Evolutionary conservation across 1,140 invertebrate species (phyloP).

Genomic region (Bemisia tabaci): DNA sequence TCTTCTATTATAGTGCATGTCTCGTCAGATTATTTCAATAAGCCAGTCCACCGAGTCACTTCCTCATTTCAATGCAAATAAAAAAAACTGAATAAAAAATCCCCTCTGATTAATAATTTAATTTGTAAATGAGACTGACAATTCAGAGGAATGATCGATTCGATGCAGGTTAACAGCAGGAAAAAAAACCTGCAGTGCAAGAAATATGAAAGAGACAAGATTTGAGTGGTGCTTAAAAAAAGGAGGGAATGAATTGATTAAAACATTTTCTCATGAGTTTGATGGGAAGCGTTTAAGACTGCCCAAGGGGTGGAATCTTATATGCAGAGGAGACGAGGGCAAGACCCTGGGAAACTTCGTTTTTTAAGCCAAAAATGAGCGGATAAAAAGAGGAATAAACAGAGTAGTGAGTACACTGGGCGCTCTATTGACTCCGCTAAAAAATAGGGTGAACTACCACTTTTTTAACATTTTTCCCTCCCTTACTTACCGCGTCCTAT

Average conservation of each 20-base stretch:
- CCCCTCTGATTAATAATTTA: no score
- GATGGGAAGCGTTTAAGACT: background rate
- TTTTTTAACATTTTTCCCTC: background rate
- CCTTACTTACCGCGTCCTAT: background rate
- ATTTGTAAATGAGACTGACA: no score
- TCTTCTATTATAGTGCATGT: no score
- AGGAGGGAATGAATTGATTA: background rate
- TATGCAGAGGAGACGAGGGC: background rate
- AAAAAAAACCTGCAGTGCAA: no score
- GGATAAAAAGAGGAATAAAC: background rate
- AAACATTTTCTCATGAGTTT: background rate
- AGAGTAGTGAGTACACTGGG: no score
- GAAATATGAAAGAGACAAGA: no score
- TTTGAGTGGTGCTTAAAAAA: background rate
- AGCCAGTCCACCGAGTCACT: no score
- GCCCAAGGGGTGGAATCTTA: background rate
- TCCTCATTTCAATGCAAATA: no score
- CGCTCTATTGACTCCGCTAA: background rate
- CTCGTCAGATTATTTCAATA: no score
- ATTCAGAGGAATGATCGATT: no score
- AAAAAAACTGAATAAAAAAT: no score
- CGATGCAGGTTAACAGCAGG: no score
- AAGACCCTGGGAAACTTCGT: background rate
- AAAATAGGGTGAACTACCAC: background rate
- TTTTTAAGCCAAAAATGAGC: background rate